Base-by-base conservation (phyloP, 2,797 vertebrate genomes). In the Acrossocheilus wenchowensis region DNA sequence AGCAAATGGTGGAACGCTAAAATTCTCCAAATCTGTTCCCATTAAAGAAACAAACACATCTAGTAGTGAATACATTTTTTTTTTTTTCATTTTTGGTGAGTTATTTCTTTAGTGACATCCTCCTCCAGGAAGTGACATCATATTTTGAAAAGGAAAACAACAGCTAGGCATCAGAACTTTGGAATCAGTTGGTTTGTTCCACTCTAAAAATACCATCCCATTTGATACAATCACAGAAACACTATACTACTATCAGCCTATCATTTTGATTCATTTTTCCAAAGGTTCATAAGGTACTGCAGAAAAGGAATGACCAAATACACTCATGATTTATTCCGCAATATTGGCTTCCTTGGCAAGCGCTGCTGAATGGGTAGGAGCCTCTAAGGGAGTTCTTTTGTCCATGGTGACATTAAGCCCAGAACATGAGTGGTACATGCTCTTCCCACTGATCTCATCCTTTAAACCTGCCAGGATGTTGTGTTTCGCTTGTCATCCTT, bases 381-480 rank as follows among this genome's bases (percentile, higher is more conserved):
- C 48, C 41, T 84, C 34, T 84, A 50, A 77, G 1, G 36, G 26
- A 57, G 75, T 52, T 79, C 66, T 72, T 79, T 85, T 79, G 83
- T 85, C 50, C 39, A 30, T 21, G n/a, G 36, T 79, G 83, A 85
- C 75, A 85, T 85, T 85, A 79, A 79, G 66, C 83, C 19, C 75
- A 45, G 39, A 71, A 85, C 75, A 85, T 78, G 75, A 79, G 83
- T 30, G 75, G 75, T 85, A 57, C 66, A 57, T 79, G 64, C 64
- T 85, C 83, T 77, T 66, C 73, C 73, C 82, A 84, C 60, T 71
- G 50, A 72, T 78, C 75, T 69, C 83, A 34, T 85, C 75, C 83
- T 79, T 60, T 85, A 85, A 72, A 78, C 48, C 64, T 85, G 66
- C 83, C 64, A 72, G 66, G 39, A 54, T 79, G 50, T 10, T 60